Evolutionary conservation across 2,797 vertebrate species (phyloP).

Genomic region (Trachurus trachurus): DNA sequence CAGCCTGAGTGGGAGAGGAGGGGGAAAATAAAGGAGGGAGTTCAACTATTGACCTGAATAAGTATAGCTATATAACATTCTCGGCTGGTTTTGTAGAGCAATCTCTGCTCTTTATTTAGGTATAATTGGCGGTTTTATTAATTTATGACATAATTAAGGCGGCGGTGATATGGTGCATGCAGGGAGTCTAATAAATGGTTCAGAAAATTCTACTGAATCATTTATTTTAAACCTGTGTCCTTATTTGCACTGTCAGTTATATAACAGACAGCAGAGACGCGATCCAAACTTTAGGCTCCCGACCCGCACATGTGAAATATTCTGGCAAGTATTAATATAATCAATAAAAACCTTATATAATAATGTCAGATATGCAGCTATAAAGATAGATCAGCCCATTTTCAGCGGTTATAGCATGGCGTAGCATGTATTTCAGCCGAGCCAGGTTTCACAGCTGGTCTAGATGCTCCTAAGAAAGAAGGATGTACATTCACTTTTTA

Average conservation of each 20-base stretch:
- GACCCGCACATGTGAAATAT: constrained; percentile 34
- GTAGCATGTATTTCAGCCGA: constrained; percentile 10
- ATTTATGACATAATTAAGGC: constrained; percentile 52
- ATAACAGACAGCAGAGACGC: constrained; percentile 28
- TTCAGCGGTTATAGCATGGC: neutral
- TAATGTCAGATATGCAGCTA: neutral
- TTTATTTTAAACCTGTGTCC: constrained; percentile 40
- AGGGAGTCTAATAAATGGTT: constrained; percentile 32
- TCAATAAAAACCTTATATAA: constrained; percentile 32
- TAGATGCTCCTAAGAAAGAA: neutral
- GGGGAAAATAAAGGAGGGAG: constrained; percentile 31
- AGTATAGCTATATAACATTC: constrained; percentile 22
- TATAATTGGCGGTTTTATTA: constrained; percentile 42
- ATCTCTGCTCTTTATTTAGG: constrained; percentile 32
- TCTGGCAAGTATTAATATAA: constrained; percentile 10
- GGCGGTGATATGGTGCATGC: constrained; percentile 38
- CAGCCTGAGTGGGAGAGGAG: constrained; percentile 40
- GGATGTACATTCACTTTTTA: constrained; percentile 9
- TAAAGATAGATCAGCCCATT: neutral
- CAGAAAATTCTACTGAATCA: constrained; percentile 35
- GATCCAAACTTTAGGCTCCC: constrained; percentile 11
- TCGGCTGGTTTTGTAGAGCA: constrained; percentile 23
- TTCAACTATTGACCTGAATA: constrained; percentile 53
- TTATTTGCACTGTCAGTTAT: constrained; percentile 50
- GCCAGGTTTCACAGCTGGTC: constrained; percentile 4